Conservation (phyloP, 2,113 vertebrate genomes). For the Burhinus oedicnemus region DNA sequence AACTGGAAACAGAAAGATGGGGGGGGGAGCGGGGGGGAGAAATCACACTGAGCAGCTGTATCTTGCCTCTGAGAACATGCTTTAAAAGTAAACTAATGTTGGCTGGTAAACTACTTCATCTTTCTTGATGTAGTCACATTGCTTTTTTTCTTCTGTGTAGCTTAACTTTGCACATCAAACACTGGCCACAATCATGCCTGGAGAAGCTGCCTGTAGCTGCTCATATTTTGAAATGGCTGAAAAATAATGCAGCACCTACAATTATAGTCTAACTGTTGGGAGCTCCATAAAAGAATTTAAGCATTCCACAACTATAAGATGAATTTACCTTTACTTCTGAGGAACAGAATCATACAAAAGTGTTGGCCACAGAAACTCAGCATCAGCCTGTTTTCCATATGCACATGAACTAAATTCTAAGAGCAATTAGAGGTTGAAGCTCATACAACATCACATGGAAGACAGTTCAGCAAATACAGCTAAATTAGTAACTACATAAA, state of each 20-base stretch:
- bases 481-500: neutral
- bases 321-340: neutral
- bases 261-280: neutral
- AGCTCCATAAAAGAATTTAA: neutral
- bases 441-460: neutral
- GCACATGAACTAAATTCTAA: neutral
- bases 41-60: neutral
- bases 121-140: neutral
- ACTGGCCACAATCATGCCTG: neutral
- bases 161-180: neutral
- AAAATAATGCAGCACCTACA: neutral
- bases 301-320: neutral
- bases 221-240: neutral
- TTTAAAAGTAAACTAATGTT: neutral
- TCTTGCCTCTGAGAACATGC: neutral
- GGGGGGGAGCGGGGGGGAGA: neutral
- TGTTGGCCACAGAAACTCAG: neutral
- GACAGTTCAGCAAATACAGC: neutral
- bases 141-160: neutral
- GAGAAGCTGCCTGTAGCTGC: neutral
- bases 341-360: neutral
- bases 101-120: neutral
- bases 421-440: neutral
- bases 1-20: constrained; percentile 12
- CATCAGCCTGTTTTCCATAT: neutral